phyloP scores from a whole-genome alignment of 2,113 vertebrate genomes.

The Xenopus laevis region DNA sequence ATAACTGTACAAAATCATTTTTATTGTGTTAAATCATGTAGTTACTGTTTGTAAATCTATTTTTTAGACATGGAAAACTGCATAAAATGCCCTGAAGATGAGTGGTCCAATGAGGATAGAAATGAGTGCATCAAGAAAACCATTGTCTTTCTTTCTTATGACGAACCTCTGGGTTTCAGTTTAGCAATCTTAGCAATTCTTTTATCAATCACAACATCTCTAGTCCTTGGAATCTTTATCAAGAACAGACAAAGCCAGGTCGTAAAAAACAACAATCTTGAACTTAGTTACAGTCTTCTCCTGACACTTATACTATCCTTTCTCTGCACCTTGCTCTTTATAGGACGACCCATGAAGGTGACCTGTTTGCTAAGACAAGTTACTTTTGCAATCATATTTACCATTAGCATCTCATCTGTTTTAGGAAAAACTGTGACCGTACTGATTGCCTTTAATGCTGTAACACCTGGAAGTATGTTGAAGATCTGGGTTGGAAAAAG shows the following conservation, averaged over 20 bases:
- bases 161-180: not conserved
- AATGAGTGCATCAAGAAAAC: not conserved
- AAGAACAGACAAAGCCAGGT: not conserved
- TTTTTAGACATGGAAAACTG: conserved; percentile 5
- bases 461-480: not conserved
- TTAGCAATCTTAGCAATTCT: not conserved
- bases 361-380: conserved; percentile 4
- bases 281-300: not conserved
- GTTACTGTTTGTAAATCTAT: too few relatives aligned
- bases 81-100: conserved; percentile 4
- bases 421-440: not conserved
- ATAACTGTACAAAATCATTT: too few relatives aligned
- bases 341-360: not conserved
- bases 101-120: conserved; percentile 1
- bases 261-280: conserved; percentile 5
- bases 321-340: not conserved
- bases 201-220: not conserved
- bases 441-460: not conserved
- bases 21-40: too few relatives aligned
- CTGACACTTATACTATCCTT: not conserved
- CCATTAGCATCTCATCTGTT: not conserved
- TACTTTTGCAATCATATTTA: not conserved
- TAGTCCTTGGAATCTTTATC: not conserved
- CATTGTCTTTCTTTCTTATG: not conserved
- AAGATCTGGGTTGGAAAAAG: not conserved